These are phyloP conservation scores for Temnothorax ravouxi DNA, from an alignment of 2,888 invertebrate species.

Conservation along the genomic window DNA sequence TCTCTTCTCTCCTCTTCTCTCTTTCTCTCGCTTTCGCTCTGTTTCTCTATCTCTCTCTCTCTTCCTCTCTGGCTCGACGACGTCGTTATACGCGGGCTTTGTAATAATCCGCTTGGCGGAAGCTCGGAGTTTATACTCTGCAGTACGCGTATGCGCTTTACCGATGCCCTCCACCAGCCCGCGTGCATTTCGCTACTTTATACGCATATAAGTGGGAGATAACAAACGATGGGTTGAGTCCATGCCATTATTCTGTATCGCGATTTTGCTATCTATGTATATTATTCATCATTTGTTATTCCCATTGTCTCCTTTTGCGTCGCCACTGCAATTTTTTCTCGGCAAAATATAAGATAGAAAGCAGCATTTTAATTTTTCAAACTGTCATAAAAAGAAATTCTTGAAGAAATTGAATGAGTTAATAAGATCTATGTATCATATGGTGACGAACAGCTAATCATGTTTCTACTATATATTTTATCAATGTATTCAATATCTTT, in stretches of 20 bases:
- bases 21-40: not conserved
- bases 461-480: not conserved
- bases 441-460: not conserved
- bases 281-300: conserved; percentile 6
- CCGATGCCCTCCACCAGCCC: not conserved
- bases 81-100: conserved; percentile 13
- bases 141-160: conserved; percentile 28
- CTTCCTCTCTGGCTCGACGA: not conserved
- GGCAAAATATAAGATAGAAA: not conserved
- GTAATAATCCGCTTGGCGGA: conserved; percentile 44
- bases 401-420: not conserved
- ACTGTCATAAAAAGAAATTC: not conserved
- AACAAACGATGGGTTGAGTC: conserved; percentile 31
- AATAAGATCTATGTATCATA: not conserved
- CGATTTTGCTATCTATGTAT: conserved; percentile 7
- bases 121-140: conserved; percentile 37
- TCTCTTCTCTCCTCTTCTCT: not conserved
- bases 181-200: conserved; percentile 39
- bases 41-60: not conserved
- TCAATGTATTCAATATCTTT: not conserved
- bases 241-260: conserved; percentile 29
- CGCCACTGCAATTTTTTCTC: not conserved
- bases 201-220: conserved; percentile 48
- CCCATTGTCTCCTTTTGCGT: not conserved
- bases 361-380: not conserved